Percentiles rank a stretch among this genome's conserved stretches.
These are phyloP conservation scores for Colinus virginianus DNA, from an alignment of 2,113 vertebrate genomes.

Conservation along the genomic window DNA sequence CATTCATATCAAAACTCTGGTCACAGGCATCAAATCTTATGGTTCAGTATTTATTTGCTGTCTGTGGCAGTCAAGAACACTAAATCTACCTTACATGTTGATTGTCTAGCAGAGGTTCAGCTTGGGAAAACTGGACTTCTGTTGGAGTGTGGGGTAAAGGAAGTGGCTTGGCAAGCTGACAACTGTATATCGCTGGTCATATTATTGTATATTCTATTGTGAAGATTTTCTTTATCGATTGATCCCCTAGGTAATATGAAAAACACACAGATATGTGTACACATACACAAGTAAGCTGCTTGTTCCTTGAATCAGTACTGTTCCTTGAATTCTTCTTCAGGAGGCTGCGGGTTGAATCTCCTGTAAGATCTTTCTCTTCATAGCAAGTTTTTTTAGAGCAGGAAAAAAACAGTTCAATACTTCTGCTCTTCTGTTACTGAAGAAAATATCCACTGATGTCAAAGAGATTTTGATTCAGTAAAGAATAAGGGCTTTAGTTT, in stretches of 20 bases:
- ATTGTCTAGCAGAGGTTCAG: background rate
- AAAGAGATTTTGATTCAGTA: background rate
- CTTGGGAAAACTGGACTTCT: background rate
- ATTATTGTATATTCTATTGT: background rate
- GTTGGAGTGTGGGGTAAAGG: background rate
- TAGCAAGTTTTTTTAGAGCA: background rate
- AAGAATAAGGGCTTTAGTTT: background rate
- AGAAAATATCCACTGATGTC: background rate
- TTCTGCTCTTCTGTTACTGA: background rate
- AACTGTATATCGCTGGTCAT: background rate
- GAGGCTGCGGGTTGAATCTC: background rate
- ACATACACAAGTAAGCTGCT: background rate
- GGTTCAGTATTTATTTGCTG: accelerated
- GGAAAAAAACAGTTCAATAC: background rate
- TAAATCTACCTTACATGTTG: background rate
- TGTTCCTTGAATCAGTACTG: background rate
- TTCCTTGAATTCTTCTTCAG: too few species aligned
- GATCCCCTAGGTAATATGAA: background rate
- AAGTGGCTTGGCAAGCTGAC: background rate
- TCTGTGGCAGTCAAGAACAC: background rate
- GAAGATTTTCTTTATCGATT: background rate
- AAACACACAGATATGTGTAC: accelerated
- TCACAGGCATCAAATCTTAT: background rate
- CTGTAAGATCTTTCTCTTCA: background rate
- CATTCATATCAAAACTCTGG: background rate